phyloP scores from a whole-genome alignment of 2,113 vertebrate species.

The Melanocharis versteri region DNA sequence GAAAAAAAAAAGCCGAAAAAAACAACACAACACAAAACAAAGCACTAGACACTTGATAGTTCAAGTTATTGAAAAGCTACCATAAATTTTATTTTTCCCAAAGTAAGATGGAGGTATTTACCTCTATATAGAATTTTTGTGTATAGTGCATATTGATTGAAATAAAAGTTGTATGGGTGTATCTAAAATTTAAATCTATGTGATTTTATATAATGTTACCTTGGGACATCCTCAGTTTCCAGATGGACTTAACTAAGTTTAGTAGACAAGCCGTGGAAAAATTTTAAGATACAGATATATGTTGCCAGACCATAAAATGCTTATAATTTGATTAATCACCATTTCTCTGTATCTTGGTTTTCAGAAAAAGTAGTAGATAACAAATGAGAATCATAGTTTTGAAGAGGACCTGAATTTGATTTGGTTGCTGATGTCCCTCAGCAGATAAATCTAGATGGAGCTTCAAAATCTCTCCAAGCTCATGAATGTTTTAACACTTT shows the following conservation, averaged over 20 bases:
- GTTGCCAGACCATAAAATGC: neutral
- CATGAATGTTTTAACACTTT: neutral
- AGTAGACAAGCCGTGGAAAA: neutral
- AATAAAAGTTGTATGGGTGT: neutral
- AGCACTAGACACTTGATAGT: neutral
- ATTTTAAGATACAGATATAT: neutral
- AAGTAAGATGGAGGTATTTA: neutral
- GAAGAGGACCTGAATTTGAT: neutral
- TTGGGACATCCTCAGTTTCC: neutral
- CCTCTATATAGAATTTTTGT: neutral
- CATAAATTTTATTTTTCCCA: neutral
- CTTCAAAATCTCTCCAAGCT: neutral
- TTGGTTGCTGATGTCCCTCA: neutral
- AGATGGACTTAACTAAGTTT: neutral
- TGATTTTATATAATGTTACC: neutral
- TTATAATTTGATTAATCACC: neutral
- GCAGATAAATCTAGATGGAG: neutral
- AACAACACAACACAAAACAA: accelerated
- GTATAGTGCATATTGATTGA: neutral
- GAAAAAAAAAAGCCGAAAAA: neutral
- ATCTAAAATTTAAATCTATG: neutral
- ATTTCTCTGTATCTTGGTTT: neutral
- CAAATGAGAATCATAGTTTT: neutral
- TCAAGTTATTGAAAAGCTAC: neutral
- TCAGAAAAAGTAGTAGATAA: neutral